Percentiles rank a stretch among this genome's conserved stretches.
Evolutionary conservation across 2,888 invertebrate genomes (phyloP).

Genomic region (Lycocerus yunnanus): DNA sequence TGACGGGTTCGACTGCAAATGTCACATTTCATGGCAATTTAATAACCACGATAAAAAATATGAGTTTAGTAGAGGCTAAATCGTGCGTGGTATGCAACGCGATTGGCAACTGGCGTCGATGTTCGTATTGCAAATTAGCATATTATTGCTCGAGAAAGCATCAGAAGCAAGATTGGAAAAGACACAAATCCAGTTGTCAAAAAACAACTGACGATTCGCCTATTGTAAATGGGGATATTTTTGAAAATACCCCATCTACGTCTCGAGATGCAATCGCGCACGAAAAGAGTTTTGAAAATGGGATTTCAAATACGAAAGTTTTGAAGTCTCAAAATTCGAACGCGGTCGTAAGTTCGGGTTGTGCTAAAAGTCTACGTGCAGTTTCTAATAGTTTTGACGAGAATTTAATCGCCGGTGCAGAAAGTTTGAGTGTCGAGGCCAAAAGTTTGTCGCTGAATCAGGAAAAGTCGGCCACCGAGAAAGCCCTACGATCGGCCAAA

Average conservation of each 20-base stretch:
- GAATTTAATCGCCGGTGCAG: constrained; percentile 68
- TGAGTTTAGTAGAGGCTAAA: constrained; percentile 42
- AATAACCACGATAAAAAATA: constrained; percentile 37
- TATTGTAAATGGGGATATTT: constrained; percentile 21
- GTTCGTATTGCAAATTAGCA: constrained; percentile 73
- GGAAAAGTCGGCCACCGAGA: constrained; percentile 44
- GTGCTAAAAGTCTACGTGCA: constrained; percentile 61
- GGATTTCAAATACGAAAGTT: constrained; percentile 19
- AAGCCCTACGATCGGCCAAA: constrained; percentile 40
- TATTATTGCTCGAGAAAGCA: constrained; percentile 82
- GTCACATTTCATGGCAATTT: constrained; percentile 33
- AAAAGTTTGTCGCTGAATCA: constrained; percentile 52
- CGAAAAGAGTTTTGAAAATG: constrained; percentile 18
- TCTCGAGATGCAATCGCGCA: constrained; percentile 15
- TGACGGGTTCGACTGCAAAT: constrained; percentile 31
- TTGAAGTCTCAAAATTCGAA: constrained; percentile 40
- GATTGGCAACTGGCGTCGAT: constrained; percentile 67
- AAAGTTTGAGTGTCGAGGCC: constrained; percentile 61
- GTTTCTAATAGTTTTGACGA: constrained; percentile 47
- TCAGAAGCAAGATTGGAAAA: constrained; percentile 79
- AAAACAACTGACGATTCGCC: constrained; percentile 40
- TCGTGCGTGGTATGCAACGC: constrained; percentile 65
- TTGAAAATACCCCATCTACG: neutral
- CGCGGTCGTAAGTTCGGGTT: constrained; percentile 68
- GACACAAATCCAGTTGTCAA: constrained; percentile 69